A percentile compares a stretch with the other conserved stretches of the same genome.
Evolutionary conservation across 2,113 vertebrate genomes (phyloP).

Genomic region (Chascanopsetta lugubris): DNA sequence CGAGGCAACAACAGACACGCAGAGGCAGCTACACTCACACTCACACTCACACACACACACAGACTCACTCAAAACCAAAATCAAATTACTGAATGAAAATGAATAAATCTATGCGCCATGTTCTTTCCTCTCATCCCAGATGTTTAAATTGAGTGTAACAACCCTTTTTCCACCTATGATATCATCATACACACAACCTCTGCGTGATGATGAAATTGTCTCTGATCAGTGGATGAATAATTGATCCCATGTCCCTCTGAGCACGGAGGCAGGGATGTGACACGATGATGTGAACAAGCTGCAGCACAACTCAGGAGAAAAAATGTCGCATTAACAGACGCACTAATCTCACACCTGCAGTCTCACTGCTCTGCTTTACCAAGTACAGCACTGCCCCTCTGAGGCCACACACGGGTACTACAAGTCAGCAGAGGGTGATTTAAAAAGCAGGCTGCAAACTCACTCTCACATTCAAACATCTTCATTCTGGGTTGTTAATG

Average conservation of each 20-base stretch:
- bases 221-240: too few relatives aligned
- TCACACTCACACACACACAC: neutral
- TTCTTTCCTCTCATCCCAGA: neutral
- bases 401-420: constrained; percentile 16
- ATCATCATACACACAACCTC: neutral
- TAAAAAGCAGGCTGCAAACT: too few relatives aligned
- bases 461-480: too few relatives aligned
- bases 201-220: neutral
- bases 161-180: neutral
- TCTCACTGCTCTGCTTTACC: neutral
- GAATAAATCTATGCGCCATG: neutral
- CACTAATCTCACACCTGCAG: constrained; percentile 59
- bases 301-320: constrained; percentile 47
- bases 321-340: constrained; percentile 66
- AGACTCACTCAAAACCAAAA: too few relatives aligned
- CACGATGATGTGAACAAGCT: constrained; percentile 28
- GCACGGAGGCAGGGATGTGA: constrained; percentile 1
- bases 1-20: neutral
- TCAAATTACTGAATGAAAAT: neutral
- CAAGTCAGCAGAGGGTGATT: neutral
- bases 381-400: constrained; percentile 29
- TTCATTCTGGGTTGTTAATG: too few relatives aligned
- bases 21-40: neutral
- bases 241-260: neutral
- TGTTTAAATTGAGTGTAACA: neutral